Conservation (phyloP, 2,113 vertebrate species). For the Apistogramma diplotaenia region DNA sequence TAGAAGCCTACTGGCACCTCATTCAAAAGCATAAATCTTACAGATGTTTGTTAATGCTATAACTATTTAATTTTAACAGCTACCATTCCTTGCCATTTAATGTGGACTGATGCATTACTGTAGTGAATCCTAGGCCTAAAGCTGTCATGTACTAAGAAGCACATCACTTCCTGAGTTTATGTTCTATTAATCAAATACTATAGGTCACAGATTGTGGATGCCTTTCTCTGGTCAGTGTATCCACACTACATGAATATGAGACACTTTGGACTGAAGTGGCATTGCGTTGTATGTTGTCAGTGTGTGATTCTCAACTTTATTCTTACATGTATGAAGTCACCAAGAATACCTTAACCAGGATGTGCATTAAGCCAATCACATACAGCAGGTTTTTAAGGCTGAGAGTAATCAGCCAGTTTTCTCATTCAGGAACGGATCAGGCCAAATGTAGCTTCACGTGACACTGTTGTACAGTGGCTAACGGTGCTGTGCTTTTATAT, state of each 20-base stretch:
- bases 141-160: neutral
- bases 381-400: neutral
- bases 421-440: slow-evolving; percentile 6
- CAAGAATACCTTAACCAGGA: neutral
- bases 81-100: slow-evolving; percentile 53
- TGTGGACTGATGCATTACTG: slow-evolving; percentile 1
- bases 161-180: slow-evolving; percentile 5
- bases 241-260: neutral
- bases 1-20: neutral
- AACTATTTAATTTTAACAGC: slow-evolving; percentile 17
- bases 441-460: slow-evolving; percentile 17
- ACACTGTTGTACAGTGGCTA: slow-evolving; percentile 52
- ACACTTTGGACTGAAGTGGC: slow-evolving; percentile 20
- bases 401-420: neutral
- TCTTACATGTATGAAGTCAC: neutral
- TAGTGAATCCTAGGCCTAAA: neutral
- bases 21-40: neutral
- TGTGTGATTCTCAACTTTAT: neutral
- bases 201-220: slow-evolving; percentile 15
- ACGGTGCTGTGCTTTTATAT: slow-evolving; percentile 36
- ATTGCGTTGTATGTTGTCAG: neutral
- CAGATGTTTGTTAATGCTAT: neutral
- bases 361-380: neutral
- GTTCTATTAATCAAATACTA: slow-evolving; percentile 9
- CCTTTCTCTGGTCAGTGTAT: slow-evolving; percentile 32